Percentiles rank a stretch among this genome's conserved stretches.
Evolutionary conservation across 2,797 vertebrate species (phyloP).

Genomic region (Diglossa cyanea): DNA sequence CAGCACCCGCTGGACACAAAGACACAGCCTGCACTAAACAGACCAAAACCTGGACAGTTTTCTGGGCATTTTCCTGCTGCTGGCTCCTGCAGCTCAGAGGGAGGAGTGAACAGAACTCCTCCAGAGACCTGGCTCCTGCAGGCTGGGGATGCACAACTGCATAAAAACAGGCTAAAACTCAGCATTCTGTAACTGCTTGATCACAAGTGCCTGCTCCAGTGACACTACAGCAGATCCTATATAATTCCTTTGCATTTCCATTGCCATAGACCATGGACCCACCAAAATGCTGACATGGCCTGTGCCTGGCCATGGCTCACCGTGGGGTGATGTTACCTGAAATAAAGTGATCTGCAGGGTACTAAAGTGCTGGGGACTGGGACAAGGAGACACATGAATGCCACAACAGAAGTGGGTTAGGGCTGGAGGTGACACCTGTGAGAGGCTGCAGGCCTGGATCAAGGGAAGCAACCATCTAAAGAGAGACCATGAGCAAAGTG

Average conservation of each 20-base stretch:
- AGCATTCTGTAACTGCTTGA: neutral
- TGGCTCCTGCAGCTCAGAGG: neutral
- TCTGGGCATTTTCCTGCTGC: neutral
- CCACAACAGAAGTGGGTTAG: neutral
- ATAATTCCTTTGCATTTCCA: neutral
- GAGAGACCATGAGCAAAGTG: neutral
- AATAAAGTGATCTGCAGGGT: neutral
- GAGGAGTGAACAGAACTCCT: neutral
- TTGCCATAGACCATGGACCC: neutral
- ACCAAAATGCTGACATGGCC: fast-evolving
- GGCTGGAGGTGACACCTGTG: neutral
- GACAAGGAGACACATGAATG: fast-evolving
- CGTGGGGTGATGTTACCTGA: fast-evolving
- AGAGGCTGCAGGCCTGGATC: neutral
- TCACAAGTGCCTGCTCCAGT: neutral
- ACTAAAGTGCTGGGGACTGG: neutral
- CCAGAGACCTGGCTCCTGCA: fast-evolving
- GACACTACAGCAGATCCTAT: fast-evolving
- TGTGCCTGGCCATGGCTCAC: fast-evolving
- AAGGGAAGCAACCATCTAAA: neutral
- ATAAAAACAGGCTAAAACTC: neutral
- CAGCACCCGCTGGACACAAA: neutral
- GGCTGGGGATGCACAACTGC: neutral
- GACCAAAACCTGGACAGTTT: neutral
- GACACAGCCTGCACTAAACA: neutral